Conservation (phyloP, 2,888 invertebrate genomes). For the Myopa tessellatipennis region DNA sequence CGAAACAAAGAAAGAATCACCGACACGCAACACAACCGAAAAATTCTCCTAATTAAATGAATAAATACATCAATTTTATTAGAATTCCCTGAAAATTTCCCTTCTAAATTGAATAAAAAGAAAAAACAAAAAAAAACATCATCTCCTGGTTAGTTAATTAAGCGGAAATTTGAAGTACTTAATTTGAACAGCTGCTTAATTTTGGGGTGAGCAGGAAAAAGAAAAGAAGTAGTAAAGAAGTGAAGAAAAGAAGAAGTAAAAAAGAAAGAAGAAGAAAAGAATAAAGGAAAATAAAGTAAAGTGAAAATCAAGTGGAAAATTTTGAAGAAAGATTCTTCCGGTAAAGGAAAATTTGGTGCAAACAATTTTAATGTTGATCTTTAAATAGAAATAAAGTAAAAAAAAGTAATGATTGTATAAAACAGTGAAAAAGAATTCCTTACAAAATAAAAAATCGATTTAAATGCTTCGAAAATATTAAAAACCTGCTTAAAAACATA, state of each 20-base stretch:
- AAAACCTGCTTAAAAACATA: no score
- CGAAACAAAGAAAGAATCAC: background rate
- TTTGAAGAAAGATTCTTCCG: background rate
- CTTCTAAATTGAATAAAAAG: background rate
- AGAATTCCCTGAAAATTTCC: conserved; percentile 3
- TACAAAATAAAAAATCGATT: no score
- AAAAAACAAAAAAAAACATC: background rate
- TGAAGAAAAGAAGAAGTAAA: background rate
- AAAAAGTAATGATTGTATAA: no score
- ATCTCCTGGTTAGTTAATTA: conserved; percentile 18
- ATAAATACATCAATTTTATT: background rate
- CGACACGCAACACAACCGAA: background rate
- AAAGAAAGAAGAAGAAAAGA: no score
- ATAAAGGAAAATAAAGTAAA: background rate
- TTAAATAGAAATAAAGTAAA: no score
- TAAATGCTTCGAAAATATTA: no score
- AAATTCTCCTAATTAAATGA: background rate
- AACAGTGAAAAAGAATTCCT: no score
- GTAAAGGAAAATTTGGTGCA: no score
- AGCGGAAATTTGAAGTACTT: conserved; percentile 13
- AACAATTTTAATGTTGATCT: no score
- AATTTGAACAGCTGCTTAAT: conserved; percentile 18
- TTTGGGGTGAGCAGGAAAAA: background rate
- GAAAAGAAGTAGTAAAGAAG: background rate
- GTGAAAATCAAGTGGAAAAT: conserved; percentile 4